Conservation (phyloP, 2,113 vertebrate species). For the Oncorhynchus gorbuscha region DNA sequence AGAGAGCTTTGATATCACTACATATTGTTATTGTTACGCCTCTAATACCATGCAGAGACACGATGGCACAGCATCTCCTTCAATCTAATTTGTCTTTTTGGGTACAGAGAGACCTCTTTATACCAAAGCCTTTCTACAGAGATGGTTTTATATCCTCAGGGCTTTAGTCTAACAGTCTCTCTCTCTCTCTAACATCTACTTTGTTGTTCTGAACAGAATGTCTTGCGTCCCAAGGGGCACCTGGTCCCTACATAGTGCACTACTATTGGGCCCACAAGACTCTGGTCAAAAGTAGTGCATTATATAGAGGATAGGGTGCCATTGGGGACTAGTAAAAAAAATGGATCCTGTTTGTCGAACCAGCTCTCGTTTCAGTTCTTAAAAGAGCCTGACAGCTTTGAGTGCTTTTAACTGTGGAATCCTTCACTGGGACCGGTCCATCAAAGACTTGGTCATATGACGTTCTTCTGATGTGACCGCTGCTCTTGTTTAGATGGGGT, state of each 20-base stretch:
- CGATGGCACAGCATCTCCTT: constrained; percentile 32
- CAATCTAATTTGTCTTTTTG: too few relatives aligned
- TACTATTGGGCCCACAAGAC: too few relatives aligned
- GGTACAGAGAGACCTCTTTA: constrained; percentile 16
- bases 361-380: constrained; percentile 37
- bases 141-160: constrained; percentile 68
- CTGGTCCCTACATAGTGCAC: too few relatives aligned
- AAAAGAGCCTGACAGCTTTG: too few relatives aligned
- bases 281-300: too few relatives aligned
- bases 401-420: too few relatives aligned
- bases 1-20: constrained; percentile 59
- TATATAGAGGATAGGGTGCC: too few relatives aligned
- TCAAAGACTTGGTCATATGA: too few relatives aligned
- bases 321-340: constrained; percentile 26
- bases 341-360: constrained; percentile 70
- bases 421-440: too few relatives aligned
- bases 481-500: constrained; percentile 65
- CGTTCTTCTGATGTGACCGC: constrained; percentile 34
- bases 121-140: constrained; percentile 55
- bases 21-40: constrained; percentile 77
- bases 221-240: not conserved
- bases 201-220: constrained; percentile 26
- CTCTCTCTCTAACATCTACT: constrained; percentile 20
- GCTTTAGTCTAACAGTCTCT: constrained; percentile 41
- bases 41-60: constrained; percentile 72